Evolutionary conservation across 1,140 invertebrate genomes (phyloP).

Genomic region (Calosoma granatense): DNA sequence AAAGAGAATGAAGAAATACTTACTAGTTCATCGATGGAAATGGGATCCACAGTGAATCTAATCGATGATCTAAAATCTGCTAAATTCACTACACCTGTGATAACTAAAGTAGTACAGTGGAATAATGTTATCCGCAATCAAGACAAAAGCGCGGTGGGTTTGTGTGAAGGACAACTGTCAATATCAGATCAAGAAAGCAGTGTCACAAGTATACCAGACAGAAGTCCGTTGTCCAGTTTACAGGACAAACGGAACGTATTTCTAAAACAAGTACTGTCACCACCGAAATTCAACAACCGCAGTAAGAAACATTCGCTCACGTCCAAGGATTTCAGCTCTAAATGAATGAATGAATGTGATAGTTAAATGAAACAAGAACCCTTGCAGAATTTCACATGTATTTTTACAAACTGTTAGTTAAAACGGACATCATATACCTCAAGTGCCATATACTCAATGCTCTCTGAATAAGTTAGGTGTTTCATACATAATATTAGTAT

Average conservation of each 20-base stretch:
- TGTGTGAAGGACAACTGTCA: slow-evolving; percentile 32
- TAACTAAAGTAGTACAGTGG: slow-evolving; percentile 8
- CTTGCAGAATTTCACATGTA: too few species aligned
- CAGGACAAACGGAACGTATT: slow-evolving; percentile 46
- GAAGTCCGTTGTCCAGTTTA: slow-evolving; percentile 28
- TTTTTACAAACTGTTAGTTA: background rate
- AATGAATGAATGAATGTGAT: background rate
- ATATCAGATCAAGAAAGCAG: slow-evolving; percentile 25
- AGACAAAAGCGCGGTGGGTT: slow-evolving; percentile 22
- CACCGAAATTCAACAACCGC: slow-evolving; percentile 40
- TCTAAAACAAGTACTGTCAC: slow-evolving; percentile 47
- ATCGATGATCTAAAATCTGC: slow-evolving; percentile 10
- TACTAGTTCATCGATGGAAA: slow-evolving; percentile 34
- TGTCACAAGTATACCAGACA: slow-evolving; percentile 25
- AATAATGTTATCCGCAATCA: slow-evolving; percentile 15
- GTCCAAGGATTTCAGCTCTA: background rate
- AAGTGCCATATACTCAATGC: background rate
- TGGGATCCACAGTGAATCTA: slow-evolving; percentile 18
- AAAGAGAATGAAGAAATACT: slow-evolving; percentile 33
- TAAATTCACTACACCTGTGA: slow-evolving; percentile 18
- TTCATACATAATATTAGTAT: background rate
- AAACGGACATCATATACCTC: background rate
- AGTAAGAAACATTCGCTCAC: slow-evolving; percentile 14
- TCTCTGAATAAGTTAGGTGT: background rate
- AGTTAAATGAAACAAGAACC: background rate